These are phyloP conservation scores for Microplitis deprimator DNA, from an alignment of 2,888 invertebrate species.

Conservation along the genomic window DNA sequence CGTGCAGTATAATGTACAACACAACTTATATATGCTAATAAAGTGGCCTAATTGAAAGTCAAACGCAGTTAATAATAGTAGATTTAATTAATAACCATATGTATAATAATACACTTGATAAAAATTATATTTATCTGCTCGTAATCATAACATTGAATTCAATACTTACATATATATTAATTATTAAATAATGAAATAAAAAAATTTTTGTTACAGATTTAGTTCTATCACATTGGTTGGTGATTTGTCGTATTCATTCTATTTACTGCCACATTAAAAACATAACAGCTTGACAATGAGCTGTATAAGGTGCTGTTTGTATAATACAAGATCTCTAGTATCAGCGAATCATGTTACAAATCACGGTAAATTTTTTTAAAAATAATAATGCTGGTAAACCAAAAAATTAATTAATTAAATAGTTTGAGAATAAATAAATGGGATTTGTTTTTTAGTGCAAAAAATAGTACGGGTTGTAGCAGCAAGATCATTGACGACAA, in stretches of 20 bases:
- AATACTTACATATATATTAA: neutral
- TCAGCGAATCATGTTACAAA: slow-evolving; percentile 65
- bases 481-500: slow-evolving; percentile 61
- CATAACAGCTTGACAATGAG: slow-evolving; percentile 59
- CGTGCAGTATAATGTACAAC: neutral
- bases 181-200: neutral
- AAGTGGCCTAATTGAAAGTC: slow-evolving; percentile 10
- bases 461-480: slow-evolving; percentile 67
- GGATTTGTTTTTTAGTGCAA: slow-evolving; percentile 56
- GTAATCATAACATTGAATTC: neutral
- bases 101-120: neutral
- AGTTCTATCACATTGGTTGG: slow-evolving; percentile 15
- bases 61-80: slow-evolving; percentile 14
- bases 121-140: neutral
- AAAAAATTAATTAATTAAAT: too few relatives aligned
- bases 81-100: neutral
- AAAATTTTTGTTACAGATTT: slow-evolving; percentile 38
- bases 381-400: neutral
- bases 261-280: neutral
- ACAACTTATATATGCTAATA: neutral
- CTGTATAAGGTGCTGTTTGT: slow-evolving; percentile 68
- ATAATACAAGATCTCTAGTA: slow-evolving; percentile 66
- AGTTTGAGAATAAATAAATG: neutral
- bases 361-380: slow-evolving; percentile 60
- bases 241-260: neutral